Evolutionary conservation across 2,888 invertebrate species (phyloP).

Genomic region (Epistrophe eligans): DNA sequence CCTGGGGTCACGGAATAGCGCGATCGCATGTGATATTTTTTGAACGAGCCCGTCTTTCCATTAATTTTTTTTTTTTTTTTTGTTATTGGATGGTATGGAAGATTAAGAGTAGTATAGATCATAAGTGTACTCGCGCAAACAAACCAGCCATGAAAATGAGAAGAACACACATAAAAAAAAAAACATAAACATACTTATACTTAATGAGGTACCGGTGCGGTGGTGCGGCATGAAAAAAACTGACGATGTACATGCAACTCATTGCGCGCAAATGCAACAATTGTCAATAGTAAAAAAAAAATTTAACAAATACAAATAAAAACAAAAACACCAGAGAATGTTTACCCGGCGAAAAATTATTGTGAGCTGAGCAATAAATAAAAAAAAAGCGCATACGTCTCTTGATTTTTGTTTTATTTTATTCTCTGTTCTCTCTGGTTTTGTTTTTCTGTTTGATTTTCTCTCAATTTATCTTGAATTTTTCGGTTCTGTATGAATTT

Average conservation of each 20-base stretch:
- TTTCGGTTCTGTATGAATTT: constrained; percentile 57
- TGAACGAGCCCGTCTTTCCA: constrained; percentile 15
- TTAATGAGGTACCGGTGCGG: constrained; percentile 49
- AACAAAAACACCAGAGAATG: constrained; percentile 41
- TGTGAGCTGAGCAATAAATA: constrained; percentile 47
- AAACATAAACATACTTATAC: constrained; percentile 42
- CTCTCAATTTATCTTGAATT: constrained; percentile 57
- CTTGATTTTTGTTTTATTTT: constrained; percentile 30
- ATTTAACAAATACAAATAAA: constrained; percentile 45
- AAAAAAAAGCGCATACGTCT: constrained; percentile 39
- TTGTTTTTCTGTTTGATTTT: constrained; percentile 28
- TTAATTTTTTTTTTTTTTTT: neutral
- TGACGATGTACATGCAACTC: constrained; percentile 56
- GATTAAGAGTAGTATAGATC: constrained; percentile 24
- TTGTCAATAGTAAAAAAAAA: constrained; percentile 24
- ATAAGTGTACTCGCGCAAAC: constrained; percentile 37
- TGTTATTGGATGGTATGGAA: neutral
- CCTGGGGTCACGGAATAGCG: constrained; percentile 48
- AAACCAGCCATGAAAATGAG: constrained; percentile 22
- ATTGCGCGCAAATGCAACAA: constrained; percentile 69
- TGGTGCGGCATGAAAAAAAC: constrained; percentile 60
- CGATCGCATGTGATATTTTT: constrained; percentile 67
- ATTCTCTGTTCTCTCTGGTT: constrained; percentile 34
- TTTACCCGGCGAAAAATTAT: constrained; percentile 67
- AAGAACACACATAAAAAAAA: constrained; percentile 12